These are phyloP conservation scores for Anarrhichthys ocellatus DNA, from an alignment of 2,113 vertebrate genomes.

Conservation along the genomic window DNA sequence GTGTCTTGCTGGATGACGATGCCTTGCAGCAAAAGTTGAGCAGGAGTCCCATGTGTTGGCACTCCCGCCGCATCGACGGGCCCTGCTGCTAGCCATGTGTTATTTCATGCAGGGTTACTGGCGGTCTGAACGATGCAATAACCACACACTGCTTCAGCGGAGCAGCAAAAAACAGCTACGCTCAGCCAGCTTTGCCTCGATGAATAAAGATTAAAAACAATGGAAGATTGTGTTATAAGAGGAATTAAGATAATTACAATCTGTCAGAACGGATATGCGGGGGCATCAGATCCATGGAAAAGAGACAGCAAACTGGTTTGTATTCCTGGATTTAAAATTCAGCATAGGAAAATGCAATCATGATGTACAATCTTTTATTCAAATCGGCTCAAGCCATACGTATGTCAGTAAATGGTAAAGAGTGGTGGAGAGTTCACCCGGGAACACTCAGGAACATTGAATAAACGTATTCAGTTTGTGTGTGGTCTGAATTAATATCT, in stretches of 20 bases:
- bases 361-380: background rate
- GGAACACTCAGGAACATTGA: no score
- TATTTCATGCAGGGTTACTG: background rate
- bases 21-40: background rate
- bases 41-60: background rate
- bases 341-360: background rate
- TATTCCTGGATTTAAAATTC: background rate
- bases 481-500: background rate
- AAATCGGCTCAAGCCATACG: background rate
- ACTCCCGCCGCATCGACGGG: background rate
- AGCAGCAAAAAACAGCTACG: constrained; percentile 8
- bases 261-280: background rate
- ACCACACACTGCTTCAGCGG: background rate
- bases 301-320: background rate
- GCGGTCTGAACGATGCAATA: background rate
- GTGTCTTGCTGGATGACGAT: background rate
- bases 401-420: background rate
- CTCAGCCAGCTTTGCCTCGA: background rate
- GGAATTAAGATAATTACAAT: background rate
- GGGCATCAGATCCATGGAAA: background rate
- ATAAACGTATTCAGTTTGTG: background rate
- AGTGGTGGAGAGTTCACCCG: background rate
- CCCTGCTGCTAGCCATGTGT: background rate
- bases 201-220: background rate
- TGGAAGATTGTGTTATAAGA: background rate